phyloP scores from a whole-genome alignment of 2,888 invertebrate genomes.

The Silvanus unidentatus region DNA sequence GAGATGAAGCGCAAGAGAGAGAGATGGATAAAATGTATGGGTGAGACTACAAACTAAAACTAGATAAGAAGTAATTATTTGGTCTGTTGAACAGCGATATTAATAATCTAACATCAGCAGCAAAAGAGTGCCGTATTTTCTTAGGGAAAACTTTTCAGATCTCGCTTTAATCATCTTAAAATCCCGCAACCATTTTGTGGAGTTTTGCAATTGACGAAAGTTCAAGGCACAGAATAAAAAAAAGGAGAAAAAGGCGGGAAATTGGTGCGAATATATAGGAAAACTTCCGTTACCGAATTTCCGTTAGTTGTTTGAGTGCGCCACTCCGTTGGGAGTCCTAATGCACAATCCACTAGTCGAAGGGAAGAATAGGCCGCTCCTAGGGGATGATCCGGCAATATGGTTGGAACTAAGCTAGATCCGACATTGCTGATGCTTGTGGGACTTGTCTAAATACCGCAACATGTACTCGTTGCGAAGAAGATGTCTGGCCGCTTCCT shows the following conservation, averaged over 20 bases:
- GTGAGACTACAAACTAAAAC: constrained; percentile 8
- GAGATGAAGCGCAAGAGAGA: too few relatives aligned
- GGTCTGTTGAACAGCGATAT: constrained; percentile 25
- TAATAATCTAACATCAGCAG: constrained; percentile 16
- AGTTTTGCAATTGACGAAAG: constrained; percentile 1
- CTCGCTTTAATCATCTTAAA: constrained; percentile 2
- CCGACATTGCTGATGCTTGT: constrained; percentile 25
- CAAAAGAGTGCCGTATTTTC: neutral
- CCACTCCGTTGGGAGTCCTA: constrained; percentile 1
- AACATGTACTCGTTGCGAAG: constrained; percentile 27
- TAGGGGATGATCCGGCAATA: constrained; percentile 23
- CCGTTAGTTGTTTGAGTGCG: too few relatives aligned
- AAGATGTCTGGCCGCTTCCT: constrained; percentile 16
- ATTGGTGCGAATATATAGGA: too few relatives aligned
- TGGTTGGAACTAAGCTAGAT: constrained; percentile 24
- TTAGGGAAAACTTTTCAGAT: neutral
- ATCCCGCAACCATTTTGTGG: too few relatives aligned
- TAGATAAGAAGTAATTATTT: constrained; percentile 25
- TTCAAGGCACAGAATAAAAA: too few relatives aligned
- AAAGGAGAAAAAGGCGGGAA: too few relatives aligned
- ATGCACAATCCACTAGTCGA: neutral
- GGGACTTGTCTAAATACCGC: constrained; percentile 34
- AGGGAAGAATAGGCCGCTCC: constrained; percentile 12
- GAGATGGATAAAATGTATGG: too few relatives aligned
- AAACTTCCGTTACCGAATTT: too few relatives aligned